A percentile compares a stretch with the other conserved stretches of the same genome.
phyloP scores from a whole-genome alignment of 2,888 invertebrate species.

The Odontocolon sp. region DNA sequence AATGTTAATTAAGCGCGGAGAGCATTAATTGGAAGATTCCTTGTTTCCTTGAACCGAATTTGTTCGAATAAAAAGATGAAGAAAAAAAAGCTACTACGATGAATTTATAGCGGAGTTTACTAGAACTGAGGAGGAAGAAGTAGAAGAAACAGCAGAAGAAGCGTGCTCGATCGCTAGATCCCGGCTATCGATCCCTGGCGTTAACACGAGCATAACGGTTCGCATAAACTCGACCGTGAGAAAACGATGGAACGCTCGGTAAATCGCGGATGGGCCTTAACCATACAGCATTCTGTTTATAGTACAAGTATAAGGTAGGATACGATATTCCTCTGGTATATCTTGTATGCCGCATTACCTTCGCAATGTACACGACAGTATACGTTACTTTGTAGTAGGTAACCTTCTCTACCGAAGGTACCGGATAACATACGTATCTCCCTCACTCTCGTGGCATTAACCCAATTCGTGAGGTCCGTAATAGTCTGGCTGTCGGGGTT shows the following conservation, averaged over 20 bases:
- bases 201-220: slow-evolving; percentile 62
- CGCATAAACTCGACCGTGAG: slow-evolving; percentile 62
- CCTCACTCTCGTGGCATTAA: slow-evolving; percentile 44
- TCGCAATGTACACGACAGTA: no score
- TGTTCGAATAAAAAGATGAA: not conserved
- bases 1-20: not conserved
- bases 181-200: slow-evolving; percentile 42
- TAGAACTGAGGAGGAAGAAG: not conserved
- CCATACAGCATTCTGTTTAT: slow-evolving; percentile 39
- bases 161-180: slow-evolving; percentile 49
- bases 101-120: not conserved
- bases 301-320: not conserved
- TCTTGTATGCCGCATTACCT: no score
- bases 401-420: no score
- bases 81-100: not conserved
- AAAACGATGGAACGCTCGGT: slow-evolving; percentile 54
- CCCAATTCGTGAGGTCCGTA: slow-evolving; percentile 56
- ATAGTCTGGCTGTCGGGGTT: slow-evolving; percentile 54
- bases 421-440: no score
- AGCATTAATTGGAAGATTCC: not conserved
- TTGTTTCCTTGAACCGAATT: not conserved
- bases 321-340: no score
- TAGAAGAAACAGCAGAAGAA: slow-evolving; percentile 31
- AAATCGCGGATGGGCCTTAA: slow-evolving; percentile 54
- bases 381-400: no score